Evolutionary conservation across 2,888 invertebrate species (phyloP).

Genomic region (Gasteruption jaculator): DNA sequence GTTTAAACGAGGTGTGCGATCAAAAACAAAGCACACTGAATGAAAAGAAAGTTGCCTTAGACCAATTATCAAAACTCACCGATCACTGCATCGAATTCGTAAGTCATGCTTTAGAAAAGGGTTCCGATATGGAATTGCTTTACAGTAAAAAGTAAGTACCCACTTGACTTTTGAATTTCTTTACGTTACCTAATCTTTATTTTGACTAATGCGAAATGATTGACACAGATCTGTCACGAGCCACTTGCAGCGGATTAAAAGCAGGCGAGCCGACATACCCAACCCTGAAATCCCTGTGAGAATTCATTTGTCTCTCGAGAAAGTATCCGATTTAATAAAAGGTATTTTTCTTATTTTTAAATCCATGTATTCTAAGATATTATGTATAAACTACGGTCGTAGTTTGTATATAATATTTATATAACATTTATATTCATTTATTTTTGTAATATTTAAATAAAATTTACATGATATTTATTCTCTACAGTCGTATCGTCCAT

Average conservation of each 20-base stretch:
- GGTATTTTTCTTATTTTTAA: constrained; percentile 57
- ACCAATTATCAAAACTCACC: constrained; percentile 77
- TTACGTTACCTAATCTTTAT: not conserved
- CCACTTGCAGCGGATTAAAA: constrained; percentile 77
- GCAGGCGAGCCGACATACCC: constrained; percentile 79
- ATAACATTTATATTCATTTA: too few species aligned
- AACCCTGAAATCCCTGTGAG: constrained; percentile 86
- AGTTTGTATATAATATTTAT: constrained; percentile 4
- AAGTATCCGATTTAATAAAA: constrained; percentile 75
- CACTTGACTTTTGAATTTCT: not conserved
- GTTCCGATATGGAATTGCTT: constrained; percentile 79
- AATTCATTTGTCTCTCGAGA: constrained; percentile 74
- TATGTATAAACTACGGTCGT: not conserved
- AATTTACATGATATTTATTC: too few species aligned
- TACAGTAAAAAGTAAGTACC: constrained; percentile 72
- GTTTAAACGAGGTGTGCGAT: constrained; percentile 75
- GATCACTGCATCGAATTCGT: constrained; percentile 88
- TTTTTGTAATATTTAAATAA: too few species aligned
- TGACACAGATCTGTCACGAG: constrained; percentile 53
- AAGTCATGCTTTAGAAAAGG: constrained; percentile 70
- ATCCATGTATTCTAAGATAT: not conserved
- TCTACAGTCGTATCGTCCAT: constrained; percentile 68
- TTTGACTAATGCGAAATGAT: constrained; percentile 9
- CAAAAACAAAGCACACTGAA: constrained; percentile 74
- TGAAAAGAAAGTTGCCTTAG: constrained; percentile 79